phyloP scores from a whole-genome alignment of 1,140 invertebrate genomes.

The Drepana arcuata region DNA sequence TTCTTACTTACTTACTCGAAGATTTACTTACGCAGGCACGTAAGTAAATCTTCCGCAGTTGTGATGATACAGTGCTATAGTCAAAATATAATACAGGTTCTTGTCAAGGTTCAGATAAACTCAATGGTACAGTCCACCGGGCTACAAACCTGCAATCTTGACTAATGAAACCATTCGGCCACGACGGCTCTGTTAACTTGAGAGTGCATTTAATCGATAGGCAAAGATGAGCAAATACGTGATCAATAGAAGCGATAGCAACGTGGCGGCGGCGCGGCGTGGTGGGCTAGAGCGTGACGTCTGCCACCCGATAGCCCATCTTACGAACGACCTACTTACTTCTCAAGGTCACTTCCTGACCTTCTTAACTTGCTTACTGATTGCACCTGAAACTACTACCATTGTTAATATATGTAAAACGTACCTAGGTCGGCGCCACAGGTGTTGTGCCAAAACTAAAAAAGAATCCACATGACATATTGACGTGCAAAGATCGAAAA shows the following conservation, averaged over 20 bases:
- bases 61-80: no score
- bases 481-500: slow-evolving; percentile 11
- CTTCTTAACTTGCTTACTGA: slow-evolving; percentile 48
- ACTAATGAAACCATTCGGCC: no score
- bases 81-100: not conserved
- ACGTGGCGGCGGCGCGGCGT: slow-evolving; percentile 11
- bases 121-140: no score
- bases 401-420: slow-evolving; percentile 8
- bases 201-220: no score
- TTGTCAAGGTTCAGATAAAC: not conserved
- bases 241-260: not conserved
- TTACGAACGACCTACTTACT: slow-evolving; percentile 65
- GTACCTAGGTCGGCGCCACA: no score
- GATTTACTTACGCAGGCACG: not conserved
- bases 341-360: slow-evolving; percentile 61
- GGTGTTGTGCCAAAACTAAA: no score
- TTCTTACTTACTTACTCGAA: not conserved
- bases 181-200: no score
- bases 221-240: not conserved
- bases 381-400: slow-evolving; percentile 25
- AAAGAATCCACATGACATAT: no score
- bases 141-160: no score
- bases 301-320: slow-evolving; percentile 64
- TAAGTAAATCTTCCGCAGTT: no score
- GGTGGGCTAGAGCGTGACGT: slow-evolving; percentile 52